Conservation (phyloP, 2,888 invertebrate species). For the Acleris sparsana region DNA sequence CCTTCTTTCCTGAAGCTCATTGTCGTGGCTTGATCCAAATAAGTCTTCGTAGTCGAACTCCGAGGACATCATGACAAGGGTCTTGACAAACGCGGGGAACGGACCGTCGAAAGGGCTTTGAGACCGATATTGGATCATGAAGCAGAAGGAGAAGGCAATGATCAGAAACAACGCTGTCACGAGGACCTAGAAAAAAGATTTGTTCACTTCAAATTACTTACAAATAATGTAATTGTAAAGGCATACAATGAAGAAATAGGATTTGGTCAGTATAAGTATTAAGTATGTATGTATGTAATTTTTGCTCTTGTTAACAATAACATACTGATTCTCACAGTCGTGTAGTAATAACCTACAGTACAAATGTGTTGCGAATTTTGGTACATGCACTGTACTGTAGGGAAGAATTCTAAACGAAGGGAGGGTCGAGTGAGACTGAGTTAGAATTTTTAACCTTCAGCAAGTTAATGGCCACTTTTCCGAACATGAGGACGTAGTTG, state of each 20-base stretch:
- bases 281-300: too few relatives aligned
- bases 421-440: too few relatives aligned
- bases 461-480: slow-evolving; percentile 64
- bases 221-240: too few relatives aligned
- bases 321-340: too few relatives aligned
- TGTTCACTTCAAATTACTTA: not conserved
- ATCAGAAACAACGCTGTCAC: slow-evolving; percentile 6
- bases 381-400: too few relatives aligned
- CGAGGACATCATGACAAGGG: slow-evolving; percentile 19
- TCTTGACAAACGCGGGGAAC: slow-evolving; percentile 9
- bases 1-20: not conserved
- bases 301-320: too few relatives aligned
- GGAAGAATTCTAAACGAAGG: too few relatives aligned
- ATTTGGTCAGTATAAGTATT: too few relatives aligned
- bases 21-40: not conserved
- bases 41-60: slow-evolving; percentile 15
- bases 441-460: slow-evolving; percentile 51
- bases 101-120: slow-evolving; percentile 3
- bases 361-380: too few relatives aligned
- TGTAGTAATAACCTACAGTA: too few relatives aligned
- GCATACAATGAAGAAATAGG: too few relatives aligned
- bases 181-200: slow-evolving; percentile 2
- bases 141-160: slow-evolving; percentile 2
- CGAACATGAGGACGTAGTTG: slow-evolving; percentile 71
- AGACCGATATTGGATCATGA: slow-evolving; percentile 13